Conservation (phyloP, 1,140 invertebrate species). For the Heliconius congener region DNA sequence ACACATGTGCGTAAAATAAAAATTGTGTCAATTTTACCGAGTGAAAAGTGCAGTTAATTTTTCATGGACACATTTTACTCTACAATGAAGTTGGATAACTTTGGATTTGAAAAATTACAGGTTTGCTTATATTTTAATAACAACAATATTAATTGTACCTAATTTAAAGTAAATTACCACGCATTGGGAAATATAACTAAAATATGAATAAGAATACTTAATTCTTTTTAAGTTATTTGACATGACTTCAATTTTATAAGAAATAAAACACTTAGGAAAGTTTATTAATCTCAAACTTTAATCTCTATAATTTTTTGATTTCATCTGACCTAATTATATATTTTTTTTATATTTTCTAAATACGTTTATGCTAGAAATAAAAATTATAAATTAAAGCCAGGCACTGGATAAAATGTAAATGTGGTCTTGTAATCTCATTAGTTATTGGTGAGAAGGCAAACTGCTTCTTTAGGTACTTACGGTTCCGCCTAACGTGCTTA, state of each 20-base stretch:
- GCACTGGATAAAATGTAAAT: conserved; percentile 12
- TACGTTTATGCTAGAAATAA: neutral
- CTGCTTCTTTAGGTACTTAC: conserved; percentile 20
- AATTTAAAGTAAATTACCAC: no score
- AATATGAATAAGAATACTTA: no score
- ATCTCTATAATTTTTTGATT: neutral
- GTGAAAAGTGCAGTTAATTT: conserved; percentile 12
- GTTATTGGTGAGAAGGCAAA: conserved; percentile 24
- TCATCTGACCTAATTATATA: neutral
- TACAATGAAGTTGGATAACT: conserved; percentile 75
- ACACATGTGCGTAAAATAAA: neutral
- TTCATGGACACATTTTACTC: conserved; percentile 24
- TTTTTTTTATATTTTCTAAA: neutral
- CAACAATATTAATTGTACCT: no score
- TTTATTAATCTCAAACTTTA: no score
- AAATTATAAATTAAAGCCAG: neutral
- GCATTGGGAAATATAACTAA: no score
- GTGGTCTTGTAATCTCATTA: conserved; percentile 10
- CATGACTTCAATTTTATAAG: no score
- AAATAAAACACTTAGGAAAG: no score
- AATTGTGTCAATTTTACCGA: conserved; percentile 17
- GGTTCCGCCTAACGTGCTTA: conserved; percentile 14
- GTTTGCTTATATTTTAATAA: conserved; percentile 43
- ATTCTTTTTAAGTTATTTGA: no score
- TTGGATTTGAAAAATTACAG: conserved; percentile 75